Percentiles rank a stretch among this genome's conserved stretches.
phyloP scores from a whole-genome alignment of 35 echinoderm and acorn worm genomes.

The Holothuria glaberrima region DNA sequence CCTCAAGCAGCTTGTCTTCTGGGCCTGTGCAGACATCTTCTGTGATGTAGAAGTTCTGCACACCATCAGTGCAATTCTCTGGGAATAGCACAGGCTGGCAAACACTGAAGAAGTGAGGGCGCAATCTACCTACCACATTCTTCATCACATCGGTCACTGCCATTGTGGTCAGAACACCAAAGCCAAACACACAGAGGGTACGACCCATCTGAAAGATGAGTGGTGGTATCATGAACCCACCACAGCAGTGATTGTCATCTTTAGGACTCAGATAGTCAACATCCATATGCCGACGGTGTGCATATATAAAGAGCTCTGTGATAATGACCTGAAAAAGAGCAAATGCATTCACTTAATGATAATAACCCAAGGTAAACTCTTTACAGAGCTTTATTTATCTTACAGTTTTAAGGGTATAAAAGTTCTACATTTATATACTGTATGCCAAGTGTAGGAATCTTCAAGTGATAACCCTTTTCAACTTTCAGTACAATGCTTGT shows the following conservation, averaged over 20 bases:
- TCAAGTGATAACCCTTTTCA: too few relatives aligned
- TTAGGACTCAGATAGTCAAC: conserved; percentile 78
- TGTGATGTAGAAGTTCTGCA: conserved; percentile 66
- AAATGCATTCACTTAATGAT: neutral
- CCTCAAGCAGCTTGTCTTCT: conserved; percentile 63
- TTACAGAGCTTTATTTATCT: too few relatives aligned
- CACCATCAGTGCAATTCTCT: conserved; percentile 78
- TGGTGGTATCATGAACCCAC: conserved; percentile 75
- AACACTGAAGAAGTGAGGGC: conserved; percentile 89
- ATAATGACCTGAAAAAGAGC: conserved; percentile 59
- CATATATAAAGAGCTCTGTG: conserved; percentile 80
- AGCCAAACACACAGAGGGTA: conserved; percentile 72
- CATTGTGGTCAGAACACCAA: conserved; percentile 81
- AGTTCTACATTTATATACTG: too few relatives aligned
- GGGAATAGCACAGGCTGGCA: conserved; percentile 73
- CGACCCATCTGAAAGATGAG: conserved; percentile 80
- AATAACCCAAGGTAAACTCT: too few relatives aligned
- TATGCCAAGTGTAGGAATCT: too few relatives aligned
- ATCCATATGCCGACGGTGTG: conserved; percentile 76
- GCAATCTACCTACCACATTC: conserved; percentile 85
- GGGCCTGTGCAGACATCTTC: conserved; percentile 75
- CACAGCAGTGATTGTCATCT: conserved; percentile 91
- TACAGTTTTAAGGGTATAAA: too few relatives aligned
- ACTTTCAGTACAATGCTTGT: too few relatives aligned
- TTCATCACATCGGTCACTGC: conserved; percentile 80